A percentile compares a stretch with the other conserved stretches of the same genome.
Conservation (phyloP, 2,888 invertebrate species). For the Limnephilus auricula region DNA sequence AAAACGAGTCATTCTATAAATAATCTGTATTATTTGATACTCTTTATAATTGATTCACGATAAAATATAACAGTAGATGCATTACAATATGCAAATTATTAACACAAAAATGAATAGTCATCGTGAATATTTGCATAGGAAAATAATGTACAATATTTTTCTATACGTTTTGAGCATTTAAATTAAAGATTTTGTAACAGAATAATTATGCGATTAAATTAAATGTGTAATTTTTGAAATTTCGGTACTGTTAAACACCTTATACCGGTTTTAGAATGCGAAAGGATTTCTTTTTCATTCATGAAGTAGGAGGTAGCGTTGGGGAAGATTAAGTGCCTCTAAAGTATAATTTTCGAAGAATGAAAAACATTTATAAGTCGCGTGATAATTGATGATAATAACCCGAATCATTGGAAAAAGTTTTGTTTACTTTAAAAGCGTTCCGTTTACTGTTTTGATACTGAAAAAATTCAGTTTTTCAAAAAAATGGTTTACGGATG, state of each 20-base stretch:
- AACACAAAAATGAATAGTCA: not conserved
- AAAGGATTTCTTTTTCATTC: slow-evolving; percentile 12
- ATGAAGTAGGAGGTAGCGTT: not conserved
- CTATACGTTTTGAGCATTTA: not conserved
- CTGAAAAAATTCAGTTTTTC: not conserved
- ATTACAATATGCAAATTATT: not conserved
- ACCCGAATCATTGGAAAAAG: not conserved
- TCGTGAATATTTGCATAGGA: not conserved
- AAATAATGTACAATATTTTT: not conserved
- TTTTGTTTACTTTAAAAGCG: not conserved
- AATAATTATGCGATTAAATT: not conserved
- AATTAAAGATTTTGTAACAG: not conserved
- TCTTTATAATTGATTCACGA: not conserved
- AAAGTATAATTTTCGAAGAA: not conserved
- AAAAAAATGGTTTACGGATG: not conserved
- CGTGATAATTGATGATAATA: not conserved
- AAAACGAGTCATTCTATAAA: slow-evolving; percentile 39
- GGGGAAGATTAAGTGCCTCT: slow-evolving; percentile 14
- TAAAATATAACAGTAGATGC: not conserved
- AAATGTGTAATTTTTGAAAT: not conserved
- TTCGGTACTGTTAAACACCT: not conserved
- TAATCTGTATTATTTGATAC: not conserved
- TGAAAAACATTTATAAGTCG: not conserved
- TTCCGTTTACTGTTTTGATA: not conserved
- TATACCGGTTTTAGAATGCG: slow-evolving; percentile 1